phyloP scores from a whole-genome alignment of 1,140 invertebrate genomes.

The Ridgeia piscesae region DNA sequence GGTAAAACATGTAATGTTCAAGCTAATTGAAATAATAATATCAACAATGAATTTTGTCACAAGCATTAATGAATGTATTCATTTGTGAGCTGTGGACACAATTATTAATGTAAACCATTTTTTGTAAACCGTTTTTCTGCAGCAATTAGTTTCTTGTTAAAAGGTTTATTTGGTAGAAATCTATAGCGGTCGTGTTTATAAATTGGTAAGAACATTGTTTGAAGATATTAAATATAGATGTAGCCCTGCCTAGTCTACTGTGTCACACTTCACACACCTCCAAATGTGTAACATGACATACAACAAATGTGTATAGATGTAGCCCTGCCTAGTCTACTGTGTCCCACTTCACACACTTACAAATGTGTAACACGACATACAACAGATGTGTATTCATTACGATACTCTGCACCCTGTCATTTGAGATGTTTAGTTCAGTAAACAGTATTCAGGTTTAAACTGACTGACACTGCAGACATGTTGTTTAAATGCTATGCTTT shows the following conservation, averaged over 20 bases:
- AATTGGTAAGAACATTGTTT: not conserved
- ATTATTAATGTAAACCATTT: not conserved
- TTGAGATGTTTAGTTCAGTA: not conserved
- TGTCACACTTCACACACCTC: not conserved
- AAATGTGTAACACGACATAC: too few species aligned
- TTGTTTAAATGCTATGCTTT: not conserved
- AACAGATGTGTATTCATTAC: not conserved
- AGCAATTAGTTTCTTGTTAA: not conserved
- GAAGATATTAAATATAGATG: not conserved
- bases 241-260: not conserved
- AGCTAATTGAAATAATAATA: too few species aligned
- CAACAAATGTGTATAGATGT: too few species aligned
- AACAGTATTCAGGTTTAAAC: not conserved
- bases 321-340: not conserved
- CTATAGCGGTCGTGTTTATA: not conserved
- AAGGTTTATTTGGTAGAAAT: not conserved
- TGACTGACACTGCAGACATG: not conserved
- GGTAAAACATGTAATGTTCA: not conserved
- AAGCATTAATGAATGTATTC: not conserved
- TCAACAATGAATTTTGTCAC: too few species aligned
- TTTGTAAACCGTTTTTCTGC: not conserved
- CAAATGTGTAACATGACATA: too few species aligned
- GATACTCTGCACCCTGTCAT: not conserved
- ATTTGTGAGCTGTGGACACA: not conserved
- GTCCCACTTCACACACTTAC: not conserved